A percentile compares a stretch with the other conserved stretches of the same genome.
Evolutionary conservation across 1,140 invertebrate genomes (phyloP).

Genomic region (Drosophila ananassae): DNA sequence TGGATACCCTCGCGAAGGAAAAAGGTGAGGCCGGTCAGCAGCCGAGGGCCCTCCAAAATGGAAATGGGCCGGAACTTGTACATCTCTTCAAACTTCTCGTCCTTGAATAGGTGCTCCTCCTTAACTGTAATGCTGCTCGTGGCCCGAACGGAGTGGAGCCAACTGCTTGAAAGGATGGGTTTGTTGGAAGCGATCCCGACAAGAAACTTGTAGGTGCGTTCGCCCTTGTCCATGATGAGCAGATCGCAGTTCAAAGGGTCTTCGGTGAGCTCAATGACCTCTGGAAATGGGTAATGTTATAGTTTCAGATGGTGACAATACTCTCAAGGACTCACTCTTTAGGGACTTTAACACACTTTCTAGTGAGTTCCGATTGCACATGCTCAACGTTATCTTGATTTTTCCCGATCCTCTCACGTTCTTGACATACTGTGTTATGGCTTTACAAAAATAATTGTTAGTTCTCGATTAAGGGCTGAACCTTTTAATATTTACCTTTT

Average conservation of each 20-base stretch:
- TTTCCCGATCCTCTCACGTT: slow-evolving; percentile 41
- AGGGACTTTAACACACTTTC: slow-evolving; percentile 20
- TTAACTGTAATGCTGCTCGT: slow-evolving; percentile 24
- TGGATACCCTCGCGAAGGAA: slow-evolving; percentile 49
- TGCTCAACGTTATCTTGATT: slow-evolving; percentile 47
- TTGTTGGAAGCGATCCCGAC: slow-evolving; percentile 47
- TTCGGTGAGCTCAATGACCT: slow-evolving; percentile 38
- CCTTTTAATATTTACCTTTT: slow-evolving; percentile 21
- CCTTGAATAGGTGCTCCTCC: slow-evolving; percentile 50
- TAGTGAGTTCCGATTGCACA: slow-evolving; percentile 42
- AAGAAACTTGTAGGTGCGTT: slow-evolving; percentile 67
- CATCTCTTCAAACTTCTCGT: slow-evolving; percentile 28
- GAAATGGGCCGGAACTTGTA: slow-evolving; percentile 48
- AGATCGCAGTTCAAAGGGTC: slow-evolving; percentile 53
- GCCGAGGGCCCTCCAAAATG: slow-evolving; percentile 11
- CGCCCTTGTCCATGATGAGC: slow-evolving; percentile 63
- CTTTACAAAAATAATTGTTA: slow-evolving; percentile 9
- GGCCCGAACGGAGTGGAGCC: slow-evolving; percentile 39
- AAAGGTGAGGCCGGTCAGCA: slow-evolving; percentile 44
- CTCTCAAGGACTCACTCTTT: slow-evolving; percentile 23
- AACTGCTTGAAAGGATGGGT: slow-evolving; percentile 42
- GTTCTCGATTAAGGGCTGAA: background rate
- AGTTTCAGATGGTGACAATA: background rate
- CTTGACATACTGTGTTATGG: slow-evolving; percentile 46
- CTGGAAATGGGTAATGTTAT: slow-evolving; percentile 7